Base-by-base conservation (phyloP, 1,140 invertebrate genomes). In the Tetramorium alpestre region DNA sequence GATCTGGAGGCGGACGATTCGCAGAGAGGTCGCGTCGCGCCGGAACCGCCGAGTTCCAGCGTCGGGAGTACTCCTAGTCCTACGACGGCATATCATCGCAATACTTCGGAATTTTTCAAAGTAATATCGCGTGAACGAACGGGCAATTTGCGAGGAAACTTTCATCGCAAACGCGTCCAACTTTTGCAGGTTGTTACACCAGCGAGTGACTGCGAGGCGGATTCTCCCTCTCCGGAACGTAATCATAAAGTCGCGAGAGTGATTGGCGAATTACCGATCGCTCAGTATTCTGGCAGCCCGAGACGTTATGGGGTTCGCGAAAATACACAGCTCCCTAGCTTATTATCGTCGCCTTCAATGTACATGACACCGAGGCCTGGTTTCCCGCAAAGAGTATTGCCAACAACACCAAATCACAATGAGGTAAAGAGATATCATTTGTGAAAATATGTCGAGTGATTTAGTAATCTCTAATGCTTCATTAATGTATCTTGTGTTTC, bases 261-360 rank as follows among this genome's bases (percentile, higher is more conserved):
- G 70, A 99, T 99, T 93, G 98, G 98, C 33, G 98, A 97, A 95
- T 95, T 98, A 88, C 98, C 98, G 16, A 98, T 98, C 91, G 98
- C 98, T 51, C 98, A 99, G 90, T 99, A 99, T 94, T 98, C 98
- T 88, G 98, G 98, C 28, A 99, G 98, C 54, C 98, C 98, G 4
- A 96, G 98, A 88, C 96, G 98, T 87, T 99, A 99, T 94, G 98
- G 98, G 3, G 95, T 97, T 49, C 94, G 96, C 25, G 94, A 95
- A 75, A 96, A 94, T 94, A 96, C 94, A 93, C 96, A 93, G 95
- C 95, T 95, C 94, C 96, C 96, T 69, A 96, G 95, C 93, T 93
- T 97, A 75, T 94, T 97, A 67, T 96, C 96, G 72, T 97, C 96
- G n/a, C 96, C 96, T 44, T 96, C 96, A 84, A 95, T 97, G 72